phyloP scores from a whole-genome alignment of 2,888 invertebrate genomes.

The Scaptomyza parva region DNA sequence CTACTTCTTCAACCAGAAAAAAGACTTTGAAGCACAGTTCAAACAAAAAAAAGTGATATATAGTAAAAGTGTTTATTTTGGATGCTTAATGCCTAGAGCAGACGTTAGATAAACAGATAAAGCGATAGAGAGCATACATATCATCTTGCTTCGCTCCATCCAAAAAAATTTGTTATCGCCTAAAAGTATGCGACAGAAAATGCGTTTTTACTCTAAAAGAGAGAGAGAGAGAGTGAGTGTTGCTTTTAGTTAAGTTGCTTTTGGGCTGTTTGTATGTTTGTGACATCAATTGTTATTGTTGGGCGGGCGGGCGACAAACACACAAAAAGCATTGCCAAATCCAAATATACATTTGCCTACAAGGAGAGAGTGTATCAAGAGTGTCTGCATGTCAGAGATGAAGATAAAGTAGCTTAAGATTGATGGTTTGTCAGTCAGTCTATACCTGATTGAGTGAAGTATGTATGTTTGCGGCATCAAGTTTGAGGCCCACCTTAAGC shows the following conservation, averaged over 20 bases:
- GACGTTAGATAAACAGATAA: constrained; percentile 23
- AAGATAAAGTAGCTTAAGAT: constrained; percentile 73
- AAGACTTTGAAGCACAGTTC: constrained; percentile 17
- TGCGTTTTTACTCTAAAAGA: constrained; percentile 29
- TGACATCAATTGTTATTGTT: constrained; percentile 81
- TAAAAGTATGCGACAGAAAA: constrained; percentile 66
- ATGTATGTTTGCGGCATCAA: constrained; percentile 29
- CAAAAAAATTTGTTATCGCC: constrained; percentile 44
- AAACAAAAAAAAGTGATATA: constrained; percentile 30
- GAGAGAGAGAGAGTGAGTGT: no score
- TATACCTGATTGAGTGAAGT: constrained; percentile 80
- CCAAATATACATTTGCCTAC: constrained; percentile 73
- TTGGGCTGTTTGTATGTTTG: constrained; percentile 33
- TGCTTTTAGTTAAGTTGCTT: constrained; percentile 51
- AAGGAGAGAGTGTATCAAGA: constrained; percentile 19
- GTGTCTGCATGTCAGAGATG: constrained; percentile 66
- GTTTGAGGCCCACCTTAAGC: constrained; percentile 22
- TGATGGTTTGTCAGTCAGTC: constrained; percentile 71
- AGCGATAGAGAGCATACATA: no score
- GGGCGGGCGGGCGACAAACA: no score
- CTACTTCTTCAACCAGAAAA: no score
- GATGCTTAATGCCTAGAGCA: constrained; percentile 33
- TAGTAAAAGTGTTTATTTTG: constrained; percentile 42
- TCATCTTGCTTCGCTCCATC: constrained; percentile 28
- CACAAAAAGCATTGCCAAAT: constrained; percentile 67